Base-by-base conservation (phyloP, 2,888 invertebrate genomes). In the Agrochola circellaris region DNA sequence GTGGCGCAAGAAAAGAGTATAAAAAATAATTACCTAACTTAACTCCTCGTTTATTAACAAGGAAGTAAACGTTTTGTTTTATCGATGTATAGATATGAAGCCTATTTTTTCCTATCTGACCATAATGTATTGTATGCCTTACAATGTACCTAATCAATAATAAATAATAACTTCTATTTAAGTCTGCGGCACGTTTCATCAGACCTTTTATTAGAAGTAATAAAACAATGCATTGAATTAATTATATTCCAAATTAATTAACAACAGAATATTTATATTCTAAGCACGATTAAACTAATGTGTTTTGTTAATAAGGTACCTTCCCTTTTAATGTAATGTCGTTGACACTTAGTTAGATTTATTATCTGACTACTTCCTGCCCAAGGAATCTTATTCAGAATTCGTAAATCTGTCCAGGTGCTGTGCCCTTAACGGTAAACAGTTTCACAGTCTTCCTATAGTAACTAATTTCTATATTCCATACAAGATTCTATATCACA, bases 301-400 rank as follows among this genome's bases (percentile, higher is more conserved):
- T 67, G n/a, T 51, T 81, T 58, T 61, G 17, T 61, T 67, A 56
- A 17, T 66, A 56, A 34, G 64, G 61, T 56, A 34, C 45, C 26
- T 51, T 66, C 15, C 75, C 75, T 34, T 65, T 54, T 61, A 48
- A 15, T 23, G 17, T 48, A 48, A 60, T 60, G 48, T 69, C n/a
- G 26, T 51, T 76, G 70, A 56, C 51, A 67, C 5, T 75, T 67
- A 2, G 26, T 11, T 8, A 20, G 42, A 81, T 80, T 81, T 70
- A 80, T 42, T 61, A 66, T 26, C 7, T 13, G n/a, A 5, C 20
- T 20, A 74, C 73, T 81, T 80, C 81, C 80, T 81, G 66, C 4
- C 56, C 1, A 51, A 26, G 64, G 45, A 23, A 23, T 30, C 6
- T 34, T 78, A 6, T 61, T 30, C 20, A 34, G 0, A 51, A 17